phyloP scores from a whole-genome alignment of 2,888 invertebrate species.

The Heliconius aoede region DNA sequence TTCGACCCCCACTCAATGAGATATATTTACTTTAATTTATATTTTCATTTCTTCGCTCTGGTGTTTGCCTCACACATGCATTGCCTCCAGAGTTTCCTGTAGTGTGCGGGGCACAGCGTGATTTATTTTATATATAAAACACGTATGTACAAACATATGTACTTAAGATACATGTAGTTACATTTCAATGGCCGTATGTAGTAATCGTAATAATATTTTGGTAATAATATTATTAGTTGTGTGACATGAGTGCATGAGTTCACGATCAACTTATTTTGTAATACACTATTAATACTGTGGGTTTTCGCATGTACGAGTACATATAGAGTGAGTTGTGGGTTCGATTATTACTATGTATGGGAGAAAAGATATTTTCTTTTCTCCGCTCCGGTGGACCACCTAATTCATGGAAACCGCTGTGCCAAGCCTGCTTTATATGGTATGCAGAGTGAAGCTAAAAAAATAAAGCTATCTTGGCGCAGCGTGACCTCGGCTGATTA shows the following conservation, averaged over 20 bases:
- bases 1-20: no score
- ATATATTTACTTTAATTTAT: no score
- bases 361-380: no score
- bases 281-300: constrained; percentile 14
- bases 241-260: constrained; percentile 17
- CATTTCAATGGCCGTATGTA: neutral
- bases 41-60: no score
- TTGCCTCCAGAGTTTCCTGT: no score
- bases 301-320: neutral
- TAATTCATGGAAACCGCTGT: no score
- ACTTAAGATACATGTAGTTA: neutral
- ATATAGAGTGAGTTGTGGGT: neutral
- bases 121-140: no score
- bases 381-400: no score
- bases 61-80: no score
- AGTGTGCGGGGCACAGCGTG: no score
- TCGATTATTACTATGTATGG: no score
- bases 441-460: neutral
- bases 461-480: neutral
- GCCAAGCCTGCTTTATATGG: no score
- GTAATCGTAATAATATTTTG: constrained; percentile 19
- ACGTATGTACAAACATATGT: neutral
- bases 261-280: constrained; percentile 2
- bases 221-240: constrained; percentile 13
- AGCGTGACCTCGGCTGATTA: neutral